These are phyloP conservation scores for Achroia grisella DNA, from an alignment of 1,140 invertebrate species.

Conservation along the genomic window DNA sequence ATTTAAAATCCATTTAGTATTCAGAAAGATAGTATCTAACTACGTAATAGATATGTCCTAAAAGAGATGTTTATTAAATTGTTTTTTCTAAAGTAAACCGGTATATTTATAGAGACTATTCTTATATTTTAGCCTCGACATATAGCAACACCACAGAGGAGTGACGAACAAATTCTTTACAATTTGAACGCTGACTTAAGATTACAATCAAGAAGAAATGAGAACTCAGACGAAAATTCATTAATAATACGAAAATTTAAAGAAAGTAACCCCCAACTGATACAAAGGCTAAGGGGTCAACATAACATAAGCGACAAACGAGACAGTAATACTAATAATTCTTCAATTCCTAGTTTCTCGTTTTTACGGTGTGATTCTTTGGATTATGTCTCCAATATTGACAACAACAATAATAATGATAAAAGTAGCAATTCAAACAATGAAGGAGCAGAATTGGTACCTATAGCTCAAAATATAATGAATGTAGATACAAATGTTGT, in stretches of 20 bases:
- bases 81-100: conserved; percentile 9
- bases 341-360: background rate
- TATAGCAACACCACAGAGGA: conserved; percentile 21
- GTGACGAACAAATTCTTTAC: conserved; percentile 41
- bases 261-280: conserved; percentile 33
- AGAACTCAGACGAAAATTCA: conserved; percentile 23
- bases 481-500: background rate
- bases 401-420: background rate
- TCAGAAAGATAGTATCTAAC: too few species aligned
- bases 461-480: background rate
- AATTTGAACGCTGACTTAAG: conserved; percentile 46
- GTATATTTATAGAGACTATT: background rate
- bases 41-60: background rate
- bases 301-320: conserved; percentile 9
- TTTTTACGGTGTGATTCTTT: background rate
- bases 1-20: too few species aligned
- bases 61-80: conserved; percentile 2
- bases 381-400: too few species aligned
- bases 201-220: conserved; percentile 37
- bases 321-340: background rate
- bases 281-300: conserved; percentile 26
- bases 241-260: conserved; percentile 44
- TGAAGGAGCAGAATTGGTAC: too few species aligned
- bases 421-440: background rate
- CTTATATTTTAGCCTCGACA: conserved; percentile 32